Evolutionary conservation across 2,113 vertebrate species (phyloP).

Genomic region (Misgurnus anguillicaudatus): DNA sequence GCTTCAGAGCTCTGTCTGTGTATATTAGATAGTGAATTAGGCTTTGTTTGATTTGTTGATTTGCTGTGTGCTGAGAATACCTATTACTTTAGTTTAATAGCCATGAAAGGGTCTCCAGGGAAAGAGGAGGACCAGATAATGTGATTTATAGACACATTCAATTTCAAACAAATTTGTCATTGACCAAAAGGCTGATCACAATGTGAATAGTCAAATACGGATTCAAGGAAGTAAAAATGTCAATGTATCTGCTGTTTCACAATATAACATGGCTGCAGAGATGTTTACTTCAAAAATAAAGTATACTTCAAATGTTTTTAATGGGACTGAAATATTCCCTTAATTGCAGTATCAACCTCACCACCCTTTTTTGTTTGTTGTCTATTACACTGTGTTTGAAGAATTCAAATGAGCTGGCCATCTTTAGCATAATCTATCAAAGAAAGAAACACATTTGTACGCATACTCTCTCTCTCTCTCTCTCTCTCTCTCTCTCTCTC

Average conservation of each 20-base stretch:
- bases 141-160: background rate
- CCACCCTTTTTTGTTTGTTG: background rate
- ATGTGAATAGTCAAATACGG: background rate
- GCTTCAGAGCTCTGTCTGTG: background rate
- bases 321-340: background rate
- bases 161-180: background rate
- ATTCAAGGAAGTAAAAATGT: background rate
- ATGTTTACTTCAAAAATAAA: background rate
- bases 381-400: conserved; percentile 9
- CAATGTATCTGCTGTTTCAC: background rate
- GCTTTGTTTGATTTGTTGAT: conserved; percentile 15
- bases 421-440: conserved; percentile 17
- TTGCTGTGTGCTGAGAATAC: background rate
- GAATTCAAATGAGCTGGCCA: conserved; percentile 33
- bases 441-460: conserved; percentile 14
- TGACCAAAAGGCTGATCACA: background rate
- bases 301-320: background rate
- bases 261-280: background rate
- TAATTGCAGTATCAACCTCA: no score
- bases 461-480: background rate
- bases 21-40: background rate
- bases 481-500: background rate
- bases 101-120: background rate
- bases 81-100: background rate
- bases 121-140: background rate